Evolutionary conservation across 2,113 vertebrate genomes (phyloP), one percentile per base, ranked within the genome.

Genomic region (Taurulus bubalis): DNA sequence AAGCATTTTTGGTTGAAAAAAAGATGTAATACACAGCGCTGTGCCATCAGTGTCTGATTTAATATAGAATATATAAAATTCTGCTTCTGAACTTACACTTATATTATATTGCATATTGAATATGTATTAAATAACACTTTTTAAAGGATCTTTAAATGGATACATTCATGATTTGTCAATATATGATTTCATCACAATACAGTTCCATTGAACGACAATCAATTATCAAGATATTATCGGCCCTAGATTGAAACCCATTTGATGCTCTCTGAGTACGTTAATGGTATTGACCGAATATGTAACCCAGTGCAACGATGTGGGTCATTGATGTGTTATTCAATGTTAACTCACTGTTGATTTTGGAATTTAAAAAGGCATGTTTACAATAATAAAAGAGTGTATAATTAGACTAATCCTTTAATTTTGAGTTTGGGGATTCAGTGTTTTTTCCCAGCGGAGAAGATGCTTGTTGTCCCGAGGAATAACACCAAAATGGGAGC

Each of bases 391-490:
- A 42, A 83, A 28, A 36, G 3, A 15, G 38, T 30, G 59, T 14
- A 36, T 24, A 8, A 59, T 49, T 9, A 0, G 0, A 16, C 6
- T 56, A 26, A 76, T 56, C 20, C 4, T 58, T 34, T 28, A 22
- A 64, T 22, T 40, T 76, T 14, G 22, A 59, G 34, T 72, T 74
- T 59, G 20, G n/a, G 60, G 70, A 28, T 6, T 0, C 34, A 16
- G 34, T 62, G 58, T 60, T 82, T 66, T 16, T 66, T 34, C 60
- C 4, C 0, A 1, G 2, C 55, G 53, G 9, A 16, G 28, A 47
- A 79, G 72, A 66, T 80, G 68, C 71, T 71, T 24, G 26, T 38
- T 78, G 80, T 75, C 74, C 28, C 0, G 15, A 66, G 24, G 15
- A 79, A 32, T 40, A 69, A 71, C 70, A 66, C 20, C 6, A 55